Evolutionary conservation across 2,113 vertebrate species (phyloP).

Genomic region (Oryctolagus cuniculus): mOryCun1.1 NC_091432.1:69890501-69891000

Average conservation of each 20-base stretch:
- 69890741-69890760: not conserved
- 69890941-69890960: not conserved
- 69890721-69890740: not conserved
- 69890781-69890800: not conserved
- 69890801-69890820: not conserved
- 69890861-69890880: not conserved
- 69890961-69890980: not conserved
- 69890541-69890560: not conserved
- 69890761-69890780: not conserved
- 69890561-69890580: not conserved
- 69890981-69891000: not conserved
- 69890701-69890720: not conserved
- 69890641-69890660: slow-evolving; percentile 28
- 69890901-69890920: not conserved
- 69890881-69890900: not conserved
- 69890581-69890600: not conserved
- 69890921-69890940: not conserved
- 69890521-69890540: not conserved
- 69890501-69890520: not conserved
- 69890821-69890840: not conserved
- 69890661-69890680: not conserved
- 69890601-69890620: slow-evolving; percentile 12
- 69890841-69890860: not conserved
- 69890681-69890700: not conserved
- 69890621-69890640: slow-evolving; percentile 7